Percentiles rank a stretch among this genome's conserved stretches.
Evolutionary conservation across 2,888 invertebrate genomes (phyloP).

Genomic region (Oligia strigilis): DNA sequence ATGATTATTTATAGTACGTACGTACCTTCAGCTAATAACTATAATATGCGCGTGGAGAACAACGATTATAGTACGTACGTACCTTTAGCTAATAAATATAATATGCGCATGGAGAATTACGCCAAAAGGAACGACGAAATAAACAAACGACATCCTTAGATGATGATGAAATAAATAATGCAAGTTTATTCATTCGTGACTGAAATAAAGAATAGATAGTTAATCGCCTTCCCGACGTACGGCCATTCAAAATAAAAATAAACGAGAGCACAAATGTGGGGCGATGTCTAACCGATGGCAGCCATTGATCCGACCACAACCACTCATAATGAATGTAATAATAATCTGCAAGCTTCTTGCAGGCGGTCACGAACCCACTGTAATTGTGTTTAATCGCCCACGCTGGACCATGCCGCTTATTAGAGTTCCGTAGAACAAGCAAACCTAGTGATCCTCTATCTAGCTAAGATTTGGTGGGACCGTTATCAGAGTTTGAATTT

Average conservation of each 20-base stretch:
- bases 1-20: no score
- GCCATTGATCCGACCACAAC: conserved; percentile 54
- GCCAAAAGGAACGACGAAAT: neutral
- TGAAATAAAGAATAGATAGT: conserved; percentile 28
- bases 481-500: neutral
- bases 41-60: no score
- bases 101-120: no score
- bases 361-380: conserved; percentile 62
- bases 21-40: neutral
- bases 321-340: conserved; percentile 51
- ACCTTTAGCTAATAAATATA: no score
- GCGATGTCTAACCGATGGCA: conserved; percentile 41
- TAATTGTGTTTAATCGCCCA: conserved; percentile 62
- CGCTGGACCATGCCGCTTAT: conserved; percentile 27
- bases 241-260: conserved; percentile 6
- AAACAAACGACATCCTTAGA: no score
- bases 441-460: neutral
- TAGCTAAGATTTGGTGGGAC: neutral
- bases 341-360: conserved; percentile 65
- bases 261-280: conserved; percentile 28
- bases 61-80: no score
- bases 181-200: conserved; percentile 35
- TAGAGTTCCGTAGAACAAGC: conserved; percentile 24
- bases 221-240: neutral
- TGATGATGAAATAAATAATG: neutral